Evolutionary conservation across 2,888 invertebrate genomes (phyloP), one percentile per base, ranked within the genome.

Genomic region (Tenthredo scrophulariae): DNA sequence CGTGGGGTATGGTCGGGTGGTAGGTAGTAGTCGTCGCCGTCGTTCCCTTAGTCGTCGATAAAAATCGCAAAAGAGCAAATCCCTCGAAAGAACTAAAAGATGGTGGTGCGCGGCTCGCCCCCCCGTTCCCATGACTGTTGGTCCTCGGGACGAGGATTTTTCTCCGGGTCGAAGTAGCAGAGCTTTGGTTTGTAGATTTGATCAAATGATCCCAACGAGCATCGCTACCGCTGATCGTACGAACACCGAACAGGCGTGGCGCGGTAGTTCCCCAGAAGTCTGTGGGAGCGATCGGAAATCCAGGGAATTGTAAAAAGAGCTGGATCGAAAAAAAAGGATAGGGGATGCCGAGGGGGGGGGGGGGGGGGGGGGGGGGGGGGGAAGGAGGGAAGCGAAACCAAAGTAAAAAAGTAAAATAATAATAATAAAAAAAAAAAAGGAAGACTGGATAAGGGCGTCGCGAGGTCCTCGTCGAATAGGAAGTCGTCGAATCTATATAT

Each of bases 291-390:
- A 83, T 83, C 83, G 83, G 83, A 83, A 83, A 83, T 83, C 83
- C 88, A 88, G 86, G 87, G 89, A 88, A 88, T 88, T 87, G 86
- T 85, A 87, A 87, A 88, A 88, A 87, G 87, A 87, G 65, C 72
- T n/a, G 74, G 79, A 18, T 54, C 46, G 40, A 37, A 84, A 62
- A 33, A 70, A 40, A 58, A 62, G 74, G 33, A 37, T 70, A 46
- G 72, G 37, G 84, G 40, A 43, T 54, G 70, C 43, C 54, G 50
- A 74, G 65, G 84, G 72, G 37, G 77, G 84, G 85, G 86, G 85
- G 72, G 54, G 86, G 85, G 77, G 80, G 77, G 84, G 85, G 84
- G 72, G 37, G 50, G 65, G 65, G 84, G 72, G 37, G 77, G 84
- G 85, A 86, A 85, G 72, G 54, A 87, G 85, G 77, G 80, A 70